phyloP scores from a whole-genome alignment of 1,140 invertebrate genomes.

The Pectinophora gossypiella region DNA sequence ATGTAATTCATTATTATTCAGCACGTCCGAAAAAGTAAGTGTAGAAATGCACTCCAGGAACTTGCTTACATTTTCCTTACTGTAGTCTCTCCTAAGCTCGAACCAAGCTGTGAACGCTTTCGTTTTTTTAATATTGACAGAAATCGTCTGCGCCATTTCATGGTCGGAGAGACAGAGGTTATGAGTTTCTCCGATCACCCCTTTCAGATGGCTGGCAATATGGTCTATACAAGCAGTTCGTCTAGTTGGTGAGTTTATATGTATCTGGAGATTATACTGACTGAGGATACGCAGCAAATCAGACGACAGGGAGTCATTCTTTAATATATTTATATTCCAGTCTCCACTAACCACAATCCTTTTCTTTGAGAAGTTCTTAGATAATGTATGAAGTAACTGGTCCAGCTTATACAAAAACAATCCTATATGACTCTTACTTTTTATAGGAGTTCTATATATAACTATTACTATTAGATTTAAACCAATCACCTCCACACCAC shows the following conservation, averaged over 20 bases:
- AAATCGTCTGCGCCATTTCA: not conserved
- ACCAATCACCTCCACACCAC: not conserved
- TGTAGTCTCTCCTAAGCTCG: not conserved
- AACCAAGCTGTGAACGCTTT: not conserved
- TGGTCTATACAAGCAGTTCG: not conserved
- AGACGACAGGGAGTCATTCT: not conserved
- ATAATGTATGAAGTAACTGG: not conserved
- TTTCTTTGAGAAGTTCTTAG: not conserved
- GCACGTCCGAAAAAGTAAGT: not conserved
- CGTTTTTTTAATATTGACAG: not conserved
- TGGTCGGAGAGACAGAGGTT: not conserved
- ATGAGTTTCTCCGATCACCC: not conserved
- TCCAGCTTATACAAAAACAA: not conserved
- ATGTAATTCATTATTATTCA: not conserved
- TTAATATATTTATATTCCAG: not conserved
- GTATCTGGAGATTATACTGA: not conserved
- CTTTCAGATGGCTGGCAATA: not conserved
- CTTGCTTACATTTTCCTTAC: not conserved
- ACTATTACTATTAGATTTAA: not conserved
- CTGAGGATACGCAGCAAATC: not conserved
- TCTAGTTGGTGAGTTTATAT: not conserved
- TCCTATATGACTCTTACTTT: not conserved
- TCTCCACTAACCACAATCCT: no score
- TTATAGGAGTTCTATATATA: not conserved
- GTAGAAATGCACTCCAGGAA: not conserved